Conservation (phyloP, 2,113 vertebrate species). For the Hemibagrus wyckioides region DNA sequence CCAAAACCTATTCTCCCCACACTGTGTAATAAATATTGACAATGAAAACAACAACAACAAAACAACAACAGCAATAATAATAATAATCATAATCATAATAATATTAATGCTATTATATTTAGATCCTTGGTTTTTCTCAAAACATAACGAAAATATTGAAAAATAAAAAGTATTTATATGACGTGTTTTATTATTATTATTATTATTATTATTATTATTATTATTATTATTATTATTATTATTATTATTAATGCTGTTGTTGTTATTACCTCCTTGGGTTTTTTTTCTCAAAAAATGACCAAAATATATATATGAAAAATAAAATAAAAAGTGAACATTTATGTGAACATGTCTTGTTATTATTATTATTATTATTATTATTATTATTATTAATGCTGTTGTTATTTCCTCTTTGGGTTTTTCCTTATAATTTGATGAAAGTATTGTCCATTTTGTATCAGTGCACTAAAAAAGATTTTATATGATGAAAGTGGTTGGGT, state of each 20-base stretch:
- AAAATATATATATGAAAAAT: no score
- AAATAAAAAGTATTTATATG: not conserved
- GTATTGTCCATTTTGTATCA: no score
- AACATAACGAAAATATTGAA: not conserved
- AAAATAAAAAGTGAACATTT: no score
- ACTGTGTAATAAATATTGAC: not conserved
- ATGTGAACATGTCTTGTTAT: not conserved
- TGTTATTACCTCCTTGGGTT: no score
- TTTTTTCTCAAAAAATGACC: no score
- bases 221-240: not conserved
- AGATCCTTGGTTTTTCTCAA: not conserved
- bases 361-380: no score
- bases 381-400: no score
- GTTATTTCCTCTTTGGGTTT: not conserved
- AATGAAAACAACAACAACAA: not conserved
- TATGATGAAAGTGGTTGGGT: not conserved
- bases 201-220: not conserved
- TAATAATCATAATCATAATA: not conserved
- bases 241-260: no score
- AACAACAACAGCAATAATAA: not conserved
- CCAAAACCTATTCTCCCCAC: not conserved
- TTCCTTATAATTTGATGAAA: not conserved
- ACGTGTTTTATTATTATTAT: not conserved
- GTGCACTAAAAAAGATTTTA: no score
- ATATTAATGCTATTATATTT: not conserved